Base-by-base conservation (phyloP, 2,888 invertebrate genomes). In the Bugula neritina region DNA sequence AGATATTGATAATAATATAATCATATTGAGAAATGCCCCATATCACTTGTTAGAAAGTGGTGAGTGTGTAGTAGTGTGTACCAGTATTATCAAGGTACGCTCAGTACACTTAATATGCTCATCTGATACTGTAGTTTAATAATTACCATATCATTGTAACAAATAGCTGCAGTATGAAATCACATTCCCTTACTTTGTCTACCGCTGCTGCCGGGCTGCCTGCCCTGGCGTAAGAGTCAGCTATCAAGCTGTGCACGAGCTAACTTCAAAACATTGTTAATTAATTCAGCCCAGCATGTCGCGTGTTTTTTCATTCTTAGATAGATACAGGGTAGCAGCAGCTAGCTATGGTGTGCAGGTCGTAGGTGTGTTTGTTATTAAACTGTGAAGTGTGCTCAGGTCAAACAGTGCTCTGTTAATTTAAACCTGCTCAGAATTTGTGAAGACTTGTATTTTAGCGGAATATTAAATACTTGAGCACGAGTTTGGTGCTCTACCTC, bases 331-430 rank as follows among this genome's bases (percentile, higher is more conserved):
- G 27, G 27, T 31, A 63, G 63, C n/a, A n/a, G n/a, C n/a, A n/a
- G n/a, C n/a, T n/a, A n/a, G n/a, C n/a, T n/a, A n/a, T n/a, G n/a
- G n/a, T n/a, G n/a, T n/a, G n/a, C 63, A 27, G 63, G 63, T 63
- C 63, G 27, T 63, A 63, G 31, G 31, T 63, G 63, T 31, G 3
- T 63, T 63, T 31, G 31, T 31, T 63, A 63, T 63, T 31, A 63
- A 31, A 31, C 27, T 31, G 31, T 55, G 55, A 55, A 17, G 21
- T 55, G 55, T 25, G 21, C 23, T 25, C 13, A 55, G 55, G 55
- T 55, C 55, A 55, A 5, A 23, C 55, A n/a, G 55, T 55, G 5
- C 55, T 23, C 3, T 55, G 3, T 5, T 55, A 23, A 25, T 55
- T 55, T 10, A 17, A 43, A 17, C 43, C 43, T 10, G n/a, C n/a